Evolutionary conservation across 1,140 invertebrate species (phyloP).

Genomic region (Oncopodura yosiiana): DNA sequence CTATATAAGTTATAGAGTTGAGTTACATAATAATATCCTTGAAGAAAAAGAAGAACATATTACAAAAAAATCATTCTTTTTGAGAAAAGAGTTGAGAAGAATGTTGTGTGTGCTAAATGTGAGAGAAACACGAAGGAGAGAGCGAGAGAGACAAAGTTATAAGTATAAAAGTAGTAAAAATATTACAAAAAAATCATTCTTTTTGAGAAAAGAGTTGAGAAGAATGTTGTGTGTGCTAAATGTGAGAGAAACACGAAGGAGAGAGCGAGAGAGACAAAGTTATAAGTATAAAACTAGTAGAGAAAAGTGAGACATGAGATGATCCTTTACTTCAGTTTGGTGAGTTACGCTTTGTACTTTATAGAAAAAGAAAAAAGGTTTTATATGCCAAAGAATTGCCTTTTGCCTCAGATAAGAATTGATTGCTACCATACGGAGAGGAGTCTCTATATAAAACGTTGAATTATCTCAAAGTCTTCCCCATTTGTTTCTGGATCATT

Average conservation of each 20-base stretch:
- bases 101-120: neutral
- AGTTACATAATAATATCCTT: neutral
- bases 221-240: neutral
- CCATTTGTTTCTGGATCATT: slow-evolving; percentile 26
- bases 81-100: neutral
- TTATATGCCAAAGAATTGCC: slow-evolving; percentile 18
- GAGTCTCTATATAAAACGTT: slow-evolving; percentile 25
- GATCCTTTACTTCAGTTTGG: neutral
- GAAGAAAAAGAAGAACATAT: neutral
- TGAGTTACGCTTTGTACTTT: too few relatives aligned
- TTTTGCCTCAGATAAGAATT: slow-evolving; percentile 24
- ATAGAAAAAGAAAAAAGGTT: neutral
- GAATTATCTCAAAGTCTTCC: slow-evolving; percentile 22
- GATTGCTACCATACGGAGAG: slow-evolving; percentile 22
- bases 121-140: neutral
- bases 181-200: too few relatives aligned
- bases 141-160: slow-evolving; percentile 6
- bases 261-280: neutral
- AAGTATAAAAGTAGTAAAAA: too few relatives aligned
- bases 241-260: neutral
- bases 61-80: slow-evolving; percentile 1
- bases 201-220: too few relatives aligned
- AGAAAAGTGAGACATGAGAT: neutral
- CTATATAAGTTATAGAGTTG: too few relatives aligned
- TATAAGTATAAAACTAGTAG: neutral